Percentiles rank a stretch among this genome's conserved stretches.
Conservation (phyloP, 2,113 vertebrate genomes). For the Lethenteron reissneri region DNA sequence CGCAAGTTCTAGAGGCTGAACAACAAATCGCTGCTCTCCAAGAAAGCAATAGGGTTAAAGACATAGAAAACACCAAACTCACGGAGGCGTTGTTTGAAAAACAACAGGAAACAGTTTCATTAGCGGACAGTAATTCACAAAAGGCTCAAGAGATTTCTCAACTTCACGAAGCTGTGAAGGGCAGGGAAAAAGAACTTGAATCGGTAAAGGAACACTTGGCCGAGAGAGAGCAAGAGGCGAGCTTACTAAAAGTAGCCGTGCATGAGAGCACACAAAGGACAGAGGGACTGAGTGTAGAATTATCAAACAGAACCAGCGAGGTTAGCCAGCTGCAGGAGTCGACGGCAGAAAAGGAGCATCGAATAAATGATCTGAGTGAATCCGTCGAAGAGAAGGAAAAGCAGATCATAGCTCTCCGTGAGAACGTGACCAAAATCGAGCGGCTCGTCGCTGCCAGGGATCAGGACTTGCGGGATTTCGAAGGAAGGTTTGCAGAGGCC, state of each 20-base stretch:
- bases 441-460: not conserved
- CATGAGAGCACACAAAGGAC: not conserved
- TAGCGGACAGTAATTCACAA: conserved; percentile 1
- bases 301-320: not conserved
- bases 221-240: not conserved
- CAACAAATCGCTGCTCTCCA: too few species aligned
- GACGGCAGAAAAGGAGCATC: not conserved
- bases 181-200: conserved; percentile 2
- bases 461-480: not conserved
- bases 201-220: not conserved
- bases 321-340: not conserved
- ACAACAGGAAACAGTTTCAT: not conserved
- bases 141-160: not conserved
- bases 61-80: too few species aligned
- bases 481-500: not conserved
- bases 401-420: not conserved
- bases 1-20: too few species aligned
- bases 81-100: too few species aligned
- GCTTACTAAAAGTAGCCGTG: not conserved
- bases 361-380: not conserved
- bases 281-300: not conserved
- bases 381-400: not conserved
- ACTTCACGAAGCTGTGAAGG: not conserved
- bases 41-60: too few species aligned
- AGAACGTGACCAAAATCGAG: not conserved